These are phyloP conservation scores for Botia kubotai DNA, from an alignment of 2,797 vertebrate genomes.

Conservation along the genomic window DNA sequence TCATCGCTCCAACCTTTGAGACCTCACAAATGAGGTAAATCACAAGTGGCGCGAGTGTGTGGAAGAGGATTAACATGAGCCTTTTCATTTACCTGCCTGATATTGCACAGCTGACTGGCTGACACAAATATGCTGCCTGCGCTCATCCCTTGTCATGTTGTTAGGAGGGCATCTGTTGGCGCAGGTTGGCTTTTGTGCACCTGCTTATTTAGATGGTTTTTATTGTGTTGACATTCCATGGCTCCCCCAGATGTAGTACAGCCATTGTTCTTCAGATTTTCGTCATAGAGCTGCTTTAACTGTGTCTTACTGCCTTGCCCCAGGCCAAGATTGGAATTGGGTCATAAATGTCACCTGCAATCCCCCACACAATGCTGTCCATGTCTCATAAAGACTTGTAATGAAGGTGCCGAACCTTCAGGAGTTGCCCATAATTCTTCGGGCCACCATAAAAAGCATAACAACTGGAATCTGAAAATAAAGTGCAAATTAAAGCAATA, in stretches of 20 bases:
- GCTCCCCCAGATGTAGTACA: slow-evolving; percentile 42
- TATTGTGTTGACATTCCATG: slow-evolving; percentile 36
- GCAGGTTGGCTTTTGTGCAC: slow-evolving; percentile 18
- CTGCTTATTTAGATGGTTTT: slow-evolving; percentile 39
- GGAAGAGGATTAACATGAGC: slow-evolving; percentile 11
- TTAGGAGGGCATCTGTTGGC: slow-evolving; percentile 3
- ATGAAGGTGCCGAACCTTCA: slow-evolving; percentile 42
- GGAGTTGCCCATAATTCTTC: slow-evolving; percentile 39
- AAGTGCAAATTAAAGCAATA: slow-evolving; percentile 31
- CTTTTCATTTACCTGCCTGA: slow-evolving; percentile 21
- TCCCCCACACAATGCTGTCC: slow-evolving; percentile 26
- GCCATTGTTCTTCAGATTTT: slow-evolving; percentile 44
- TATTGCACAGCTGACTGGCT: slow-evolving; percentile 14
- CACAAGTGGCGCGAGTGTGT: not conserved
- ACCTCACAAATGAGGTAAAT: slow-evolving; percentile 18
- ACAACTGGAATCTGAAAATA: not conserved
- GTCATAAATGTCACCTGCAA: slow-evolving; percentile 45
- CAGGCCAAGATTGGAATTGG: slow-evolving; percentile 41
- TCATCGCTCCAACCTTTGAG: not conserved
- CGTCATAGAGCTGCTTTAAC: slow-evolving; percentile 36
- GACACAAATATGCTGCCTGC: not conserved
- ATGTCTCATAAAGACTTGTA: slow-evolving; percentile 52
- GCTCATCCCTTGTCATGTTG: not conserved
- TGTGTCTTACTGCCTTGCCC: slow-evolving; percentile 36
- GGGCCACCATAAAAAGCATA: slow-evolving; percentile 22